Base-by-base conservation (phyloP, 2,888 invertebrate species). In the Tachystola acroxantha region DNA sequence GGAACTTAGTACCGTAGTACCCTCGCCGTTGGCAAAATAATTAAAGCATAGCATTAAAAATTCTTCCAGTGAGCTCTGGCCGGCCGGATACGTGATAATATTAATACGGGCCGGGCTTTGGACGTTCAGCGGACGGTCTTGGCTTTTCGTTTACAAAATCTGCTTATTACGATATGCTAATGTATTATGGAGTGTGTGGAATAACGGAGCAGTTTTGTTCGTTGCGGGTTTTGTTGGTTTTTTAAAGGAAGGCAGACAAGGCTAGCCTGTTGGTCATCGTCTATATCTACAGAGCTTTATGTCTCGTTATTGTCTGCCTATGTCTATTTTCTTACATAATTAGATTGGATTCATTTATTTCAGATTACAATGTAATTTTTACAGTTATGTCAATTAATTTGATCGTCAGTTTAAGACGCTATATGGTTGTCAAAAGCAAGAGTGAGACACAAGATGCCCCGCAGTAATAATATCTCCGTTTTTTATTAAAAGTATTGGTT, bases 11-110 rank as follows among this genome's bases (percentile, higher is more conserved):
- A 52, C 64, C 54, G 24, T n/a, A n/a, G n/a, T n/a, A n/a, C 24
- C 24, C 57, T 55, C 55, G 64, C 61, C 69, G 65, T 65, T 64
- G 65, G 75, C 75, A 76, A 86, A 86, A 86, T 86, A 86, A 86
- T 86, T 86, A 84, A 86, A 81, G 80, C 80, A 70, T 66, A 64
- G 65, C 86, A 85, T 86, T 85, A 82, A 85, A 85, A 85, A 85
- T 86, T 85, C 86, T 76, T 82, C 78, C 76, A 72, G 72, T 60
- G 75, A 70, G 75, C 73, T 69, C 64, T 62, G 71, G 63, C 50
- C 55, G 69, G 54, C 76, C 85, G 85, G 84, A 84, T 82, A 81
- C 74, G 75, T 84, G 86, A 82, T 85, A 82, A 81, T 86, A 85
- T 86, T 85, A 85, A 85, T 85, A 80, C 67, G 66, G 51, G 49